Conservation (phyloP, 2,113 vertebrate species). For the Pitta sordida region DNA sequence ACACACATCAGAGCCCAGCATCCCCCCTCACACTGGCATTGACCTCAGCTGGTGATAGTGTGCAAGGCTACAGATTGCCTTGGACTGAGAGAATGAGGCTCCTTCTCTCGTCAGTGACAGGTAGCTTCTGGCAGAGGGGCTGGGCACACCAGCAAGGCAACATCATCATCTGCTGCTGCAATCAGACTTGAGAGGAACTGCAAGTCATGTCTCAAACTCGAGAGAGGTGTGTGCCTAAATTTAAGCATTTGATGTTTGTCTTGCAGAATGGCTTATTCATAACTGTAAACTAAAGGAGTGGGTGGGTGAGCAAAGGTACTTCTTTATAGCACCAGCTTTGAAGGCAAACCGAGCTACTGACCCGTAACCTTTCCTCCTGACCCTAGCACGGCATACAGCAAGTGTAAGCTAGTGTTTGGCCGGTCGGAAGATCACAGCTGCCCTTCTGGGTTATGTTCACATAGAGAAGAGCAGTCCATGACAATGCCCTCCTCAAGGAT, state of each 20-base stretch:
- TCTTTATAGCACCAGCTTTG: background rate
- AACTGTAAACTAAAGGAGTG: background rate
- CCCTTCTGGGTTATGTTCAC: background rate
- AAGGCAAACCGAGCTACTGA: background rate
- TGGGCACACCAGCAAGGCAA: background rate
- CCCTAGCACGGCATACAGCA: background rate
- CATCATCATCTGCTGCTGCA: background rate
- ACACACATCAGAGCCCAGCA: rapidly evolving
- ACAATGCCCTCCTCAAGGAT: background rate
- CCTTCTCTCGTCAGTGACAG: background rate
- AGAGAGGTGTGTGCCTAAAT: background rate
- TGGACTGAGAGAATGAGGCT: background rate
- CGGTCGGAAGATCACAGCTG: background rate
- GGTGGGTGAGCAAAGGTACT: background rate
- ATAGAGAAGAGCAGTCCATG: background rate
- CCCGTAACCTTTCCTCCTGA: background rate
- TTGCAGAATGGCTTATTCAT: background rate
- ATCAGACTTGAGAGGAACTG: background rate
- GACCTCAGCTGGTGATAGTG: rapidly evolving
- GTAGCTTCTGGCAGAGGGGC: background rate
- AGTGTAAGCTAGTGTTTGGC: rapidly evolving
- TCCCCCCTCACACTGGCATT: rapidly evolving
- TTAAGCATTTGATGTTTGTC: background rate
- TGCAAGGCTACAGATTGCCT: background rate
- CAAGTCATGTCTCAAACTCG: background rate